Evolutionary conservation across 2,113 vertebrate genomes (phyloP), one percentile per base, ranked within the genome.

Genomic region (Alexandromys fortis): DNA sequence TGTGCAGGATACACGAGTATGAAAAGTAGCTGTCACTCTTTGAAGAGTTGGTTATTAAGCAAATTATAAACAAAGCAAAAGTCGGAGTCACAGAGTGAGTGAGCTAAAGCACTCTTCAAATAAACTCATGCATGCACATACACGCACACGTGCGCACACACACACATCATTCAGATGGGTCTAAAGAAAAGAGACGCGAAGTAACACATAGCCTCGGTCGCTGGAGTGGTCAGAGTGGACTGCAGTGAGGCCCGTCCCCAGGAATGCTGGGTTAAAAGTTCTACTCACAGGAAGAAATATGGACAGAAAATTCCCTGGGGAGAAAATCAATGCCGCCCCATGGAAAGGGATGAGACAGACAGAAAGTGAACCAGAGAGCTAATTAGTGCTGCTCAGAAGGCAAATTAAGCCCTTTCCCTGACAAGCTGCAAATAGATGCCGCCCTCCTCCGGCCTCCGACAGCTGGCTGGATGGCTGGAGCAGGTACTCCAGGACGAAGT

Each of bases 391-490:
- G 86, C 97, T 97, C 92, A 89, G 94, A 96, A 98, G 86, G 94
- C 96, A 97, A 97, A 97, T 97, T 92, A 97, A 96, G 88, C 96
- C 93, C 94, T 96, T 97, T 97, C 97, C 94, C 49, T 96, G 97
- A 97, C 92, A 96, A 83, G 94, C 92, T 94, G 86, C 92, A 97
- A 97, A 97, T 81, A 97, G 97, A 96, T 93, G 90, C 92, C 94
- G 17, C 68, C 81, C 89, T 28, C 82, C 92, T 70, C 83, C 52
- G 86, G 90, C 81, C 92, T 86, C 95, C 83, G 58, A 45, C 83
- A 96, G 97, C 94, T 96, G 96, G 87, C 87, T 63, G n/a, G 73
- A 52, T 30, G 72, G 70, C 94, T 87, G 52, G 47, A 1, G 42
- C 94, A 96, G 96, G 96, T 97, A 96, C 77, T 89, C 81, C 19